Percentiles rank a stretch among this genome's conserved stretches.
Evolutionary conservation across 2,797 vertebrate species (phyloP).

Genomic region (Buceros bicornis): DNA sequence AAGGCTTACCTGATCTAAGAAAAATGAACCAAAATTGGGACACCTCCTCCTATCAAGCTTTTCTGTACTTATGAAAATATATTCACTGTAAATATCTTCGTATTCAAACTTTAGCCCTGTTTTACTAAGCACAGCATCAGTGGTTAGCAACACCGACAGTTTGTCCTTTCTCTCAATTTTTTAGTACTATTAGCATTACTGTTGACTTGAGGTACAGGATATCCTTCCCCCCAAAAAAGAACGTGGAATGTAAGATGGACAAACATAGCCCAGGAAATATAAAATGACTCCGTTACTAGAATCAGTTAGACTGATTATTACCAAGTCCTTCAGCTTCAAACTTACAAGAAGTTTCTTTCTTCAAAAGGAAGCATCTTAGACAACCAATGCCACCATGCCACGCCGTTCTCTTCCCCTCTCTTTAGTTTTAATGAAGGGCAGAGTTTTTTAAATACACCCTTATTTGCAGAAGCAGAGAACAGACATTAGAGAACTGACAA

Average conservation of each 20-base stretch:
- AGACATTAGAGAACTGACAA: neutral
- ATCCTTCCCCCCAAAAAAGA: neutral
- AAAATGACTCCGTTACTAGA: neutral
- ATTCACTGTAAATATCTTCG: neutral
- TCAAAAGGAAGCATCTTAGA: neutral
- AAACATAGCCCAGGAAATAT: neutral
- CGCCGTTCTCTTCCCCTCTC: neutral
- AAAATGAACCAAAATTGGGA: neutral
- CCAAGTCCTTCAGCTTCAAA: neutral
- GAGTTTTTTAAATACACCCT: neutral
- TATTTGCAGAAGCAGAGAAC: neutral
- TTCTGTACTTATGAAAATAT: neutral
- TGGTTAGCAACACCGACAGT: neutral
- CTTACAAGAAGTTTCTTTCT: neutral
- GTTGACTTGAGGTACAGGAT: neutral
- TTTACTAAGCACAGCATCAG: neutral
- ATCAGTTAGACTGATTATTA: neutral
- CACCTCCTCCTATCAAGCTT: neutral
- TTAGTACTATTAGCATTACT: neutral
- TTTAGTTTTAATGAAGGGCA: neutral
- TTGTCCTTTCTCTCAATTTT: neutral
- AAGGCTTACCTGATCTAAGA: neutral
- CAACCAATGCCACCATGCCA: fast-evolving
- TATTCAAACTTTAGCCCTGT: fast-evolving
- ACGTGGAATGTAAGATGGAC: neutral